Evolutionary conservation across 1,140 invertebrate genomes (phyloP).

Genomic region (Drosophila melanica): DNA sequence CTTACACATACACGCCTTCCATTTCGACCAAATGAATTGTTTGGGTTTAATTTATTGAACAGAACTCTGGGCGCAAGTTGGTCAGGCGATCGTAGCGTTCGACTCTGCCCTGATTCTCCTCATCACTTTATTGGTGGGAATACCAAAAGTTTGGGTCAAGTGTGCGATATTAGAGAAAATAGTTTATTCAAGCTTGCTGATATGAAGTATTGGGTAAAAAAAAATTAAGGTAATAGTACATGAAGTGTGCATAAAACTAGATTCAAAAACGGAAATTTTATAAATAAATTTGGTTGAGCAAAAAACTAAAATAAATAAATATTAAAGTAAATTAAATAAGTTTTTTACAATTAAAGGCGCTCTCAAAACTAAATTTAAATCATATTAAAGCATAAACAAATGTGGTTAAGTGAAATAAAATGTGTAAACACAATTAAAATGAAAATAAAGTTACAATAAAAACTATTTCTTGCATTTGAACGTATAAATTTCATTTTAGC

Average conservation of each 20-base stretch:
- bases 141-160: conserved; percentile 14
- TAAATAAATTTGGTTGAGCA: too few species aligned
- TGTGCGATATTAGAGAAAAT: not conserved
- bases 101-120: too few species aligned
- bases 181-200: conserved; percentile 1
- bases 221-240: not conserved
- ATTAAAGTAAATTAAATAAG: too few species aligned
- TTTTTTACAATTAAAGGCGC: too few species aligned
- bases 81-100: conserved; percentile 8
- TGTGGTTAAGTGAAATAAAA: too few species aligned
- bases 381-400: too few species aligned
- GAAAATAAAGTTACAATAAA: not conserved
- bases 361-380: too few species aligned
- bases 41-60: conserved; percentile 77
- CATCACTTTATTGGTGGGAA: not conserved
- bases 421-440: too few species aligned
- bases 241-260: not conserved
- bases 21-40: conserved; percentile 65
- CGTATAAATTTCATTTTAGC: not conserved
- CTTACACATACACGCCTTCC: conserved; percentile 3
- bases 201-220: conserved; percentile 7
- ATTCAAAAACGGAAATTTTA: not conserved
- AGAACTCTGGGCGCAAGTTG: conserved; percentile 43
- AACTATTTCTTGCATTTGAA: not conserved
- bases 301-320: not conserved